phyloP scores from a whole-genome alignment of 2,113 vertebrate species.

The Seriola aureovittata region DNA sequence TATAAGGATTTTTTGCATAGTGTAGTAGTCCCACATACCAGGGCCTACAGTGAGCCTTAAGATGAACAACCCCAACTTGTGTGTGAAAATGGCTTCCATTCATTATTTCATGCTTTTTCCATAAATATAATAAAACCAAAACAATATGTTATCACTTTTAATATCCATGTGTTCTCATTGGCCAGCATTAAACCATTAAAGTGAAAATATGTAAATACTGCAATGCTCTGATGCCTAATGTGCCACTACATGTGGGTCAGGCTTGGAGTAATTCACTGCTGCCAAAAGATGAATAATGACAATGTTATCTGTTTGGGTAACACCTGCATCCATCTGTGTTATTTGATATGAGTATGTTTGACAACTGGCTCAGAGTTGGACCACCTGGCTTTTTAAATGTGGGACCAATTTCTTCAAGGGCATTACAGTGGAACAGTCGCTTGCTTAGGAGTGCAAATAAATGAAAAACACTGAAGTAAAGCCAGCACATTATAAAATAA shows the following conservation, averaged over 20 bases:
- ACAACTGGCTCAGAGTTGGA: constrained; percentile 61
- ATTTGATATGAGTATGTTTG: constrained; percentile 75
- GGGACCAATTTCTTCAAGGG: constrained; percentile 47
- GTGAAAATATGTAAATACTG: constrained; percentile 51
- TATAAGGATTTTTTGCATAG: neutral
- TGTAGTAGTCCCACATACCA: neutral
- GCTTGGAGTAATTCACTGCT: constrained; percentile 36
- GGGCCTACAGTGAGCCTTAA: neutral
- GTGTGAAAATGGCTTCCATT: neutral
- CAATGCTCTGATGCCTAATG: constrained; percentile 28
- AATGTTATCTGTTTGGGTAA: constrained; percentile 66
- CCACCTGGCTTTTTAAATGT: constrained; percentile 66
- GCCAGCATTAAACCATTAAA: constrained; percentile 30
- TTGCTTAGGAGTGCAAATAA: constrained; percentile 30
- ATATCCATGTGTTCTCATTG: neutral
- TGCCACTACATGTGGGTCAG: constrained; percentile 48
- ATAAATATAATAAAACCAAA: neutral
- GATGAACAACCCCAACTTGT: neutral
- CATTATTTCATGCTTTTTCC: neutral
- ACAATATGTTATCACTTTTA: neutral
- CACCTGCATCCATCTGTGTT: constrained; percentile 70
- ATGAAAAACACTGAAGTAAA: constrained; percentile 19
- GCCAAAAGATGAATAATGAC: constrained; percentile 66
- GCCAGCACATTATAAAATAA: constrained; percentile 15
- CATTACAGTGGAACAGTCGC: constrained; percentile 1